Evolutionary conservation across 2,113 vertebrate genomes (phyloP), one percentile per base, ranked within the genome.

Genomic region (Rhinogobius similis): DNA sequence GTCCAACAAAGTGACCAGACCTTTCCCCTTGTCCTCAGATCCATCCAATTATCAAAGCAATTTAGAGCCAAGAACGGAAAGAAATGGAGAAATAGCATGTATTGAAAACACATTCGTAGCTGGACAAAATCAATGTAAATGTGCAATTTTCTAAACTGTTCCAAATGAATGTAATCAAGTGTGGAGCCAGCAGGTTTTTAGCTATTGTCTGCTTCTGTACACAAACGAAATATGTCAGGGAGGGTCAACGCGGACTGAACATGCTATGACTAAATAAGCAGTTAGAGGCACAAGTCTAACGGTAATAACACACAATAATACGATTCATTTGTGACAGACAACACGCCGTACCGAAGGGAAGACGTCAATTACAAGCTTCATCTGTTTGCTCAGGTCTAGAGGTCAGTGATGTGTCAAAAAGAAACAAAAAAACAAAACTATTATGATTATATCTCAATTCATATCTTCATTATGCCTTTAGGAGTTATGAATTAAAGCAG

Each of bases 91-190:
- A 61, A 36, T 36, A 61, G 38, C 58, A 61, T 61, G 58, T 38
- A 61, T 38, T 36, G 29, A 61, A 61, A 61, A 61, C 58, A 36
- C 9, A 36, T 2, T 61, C 18, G 20, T 61, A 9, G 29, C 18
- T n/a, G 58, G 58, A 61, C 58, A 38, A 38, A 38, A 61, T 61
- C 58, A 38, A 61, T 61, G 58, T 61, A 61, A 61, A 61, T 61
- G 58, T 61, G 29, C 27, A 36, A 36, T 61, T 61, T 61, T 61
- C 58, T 38, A 61, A 61, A 61, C 29, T 61, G 58, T 20, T 20
- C 18, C 8, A 38, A 61, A 61, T 61, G 58, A 38, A 38, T 38
- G 29, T 61, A 36, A 61, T 61, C 29, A 12, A 36, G 29, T 36
- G 58, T 4, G 20, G 18, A 14, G 58, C 58, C 56, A 9, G 16